Conservation (phyloP, 2,888 invertebrate species). For the Pyrochroa serraticornis region DNA sequence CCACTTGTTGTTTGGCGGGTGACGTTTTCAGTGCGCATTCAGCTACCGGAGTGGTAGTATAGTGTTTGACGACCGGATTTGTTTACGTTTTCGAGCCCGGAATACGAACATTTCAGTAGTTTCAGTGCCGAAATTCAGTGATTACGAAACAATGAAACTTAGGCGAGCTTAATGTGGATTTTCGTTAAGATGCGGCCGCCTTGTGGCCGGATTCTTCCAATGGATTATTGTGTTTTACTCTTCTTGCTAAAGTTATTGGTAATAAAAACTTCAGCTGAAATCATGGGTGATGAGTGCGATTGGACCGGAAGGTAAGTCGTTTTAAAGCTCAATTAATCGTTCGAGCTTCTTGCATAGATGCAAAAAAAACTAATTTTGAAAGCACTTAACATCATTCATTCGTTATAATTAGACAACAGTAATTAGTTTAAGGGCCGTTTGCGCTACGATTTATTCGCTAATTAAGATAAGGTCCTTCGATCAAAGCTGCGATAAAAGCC, state of each 20-base stretch:
- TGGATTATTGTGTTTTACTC: constrained; percentile 20
- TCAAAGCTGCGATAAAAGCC: background rate
- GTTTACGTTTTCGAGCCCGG: constrained; percentile 10
- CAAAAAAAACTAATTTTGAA: background rate
- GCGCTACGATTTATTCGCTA: too few relatives aligned
- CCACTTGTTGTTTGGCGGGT: constrained; percentile 24
- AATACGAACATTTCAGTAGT: background rate
- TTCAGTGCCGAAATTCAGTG: constrained; percentile 11
- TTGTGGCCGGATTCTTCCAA: constrained; percentile 19
- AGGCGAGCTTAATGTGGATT: constrained; percentile 8
- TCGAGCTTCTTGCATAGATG: too few relatives aligned
- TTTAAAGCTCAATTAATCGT: too few relatives aligned
- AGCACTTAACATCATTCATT: background rate
- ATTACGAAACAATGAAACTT: constrained; percentile 3
- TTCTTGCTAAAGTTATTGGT: background rate
- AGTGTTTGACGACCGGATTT: background rate
- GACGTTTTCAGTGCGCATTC: constrained; percentile 9
- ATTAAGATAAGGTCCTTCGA: background rate
- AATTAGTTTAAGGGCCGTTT: too few relatives aligned
- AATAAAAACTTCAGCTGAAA: constrained; percentile 57
- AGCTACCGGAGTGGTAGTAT: background rate
- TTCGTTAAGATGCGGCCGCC: constrained; percentile 18
- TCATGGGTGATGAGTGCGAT: constrained; percentile 72
- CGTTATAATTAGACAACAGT: too few relatives aligned
- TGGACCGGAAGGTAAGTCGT: constrained; percentile 71